Conservation (phyloP, 2,888 invertebrate species). For the Hedychridium roseum region DNA sequence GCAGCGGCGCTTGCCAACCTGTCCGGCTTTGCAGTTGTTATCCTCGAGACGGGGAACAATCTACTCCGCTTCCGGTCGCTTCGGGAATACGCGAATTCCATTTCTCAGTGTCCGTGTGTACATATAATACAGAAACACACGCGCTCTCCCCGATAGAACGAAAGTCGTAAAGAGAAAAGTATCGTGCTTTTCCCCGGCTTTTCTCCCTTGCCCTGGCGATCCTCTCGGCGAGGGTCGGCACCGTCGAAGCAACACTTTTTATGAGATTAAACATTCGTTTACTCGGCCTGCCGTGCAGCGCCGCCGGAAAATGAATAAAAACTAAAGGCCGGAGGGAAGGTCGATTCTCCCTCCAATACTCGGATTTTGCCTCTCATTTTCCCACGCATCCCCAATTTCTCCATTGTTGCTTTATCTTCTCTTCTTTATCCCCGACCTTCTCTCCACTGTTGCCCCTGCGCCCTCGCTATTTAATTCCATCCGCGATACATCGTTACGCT, state of each 20-base stretch:
- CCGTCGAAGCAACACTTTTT: slow-evolving; percentile 24
- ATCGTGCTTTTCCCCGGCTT: slow-evolving; percentile 22
- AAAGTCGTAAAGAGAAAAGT: slow-evolving; percentile 34
- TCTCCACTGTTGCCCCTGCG: too few species aligned
- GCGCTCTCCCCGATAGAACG: slow-evolving; percentile 15
- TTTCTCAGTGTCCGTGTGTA: too few species aligned
- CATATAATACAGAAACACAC: slow-evolving; percentile 9
- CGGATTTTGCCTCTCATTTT: too few species aligned
- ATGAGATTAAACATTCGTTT: slow-evolving; percentile 30
- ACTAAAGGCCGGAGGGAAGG: too few species aligned
- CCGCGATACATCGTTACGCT: too few species aligned
- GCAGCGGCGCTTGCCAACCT: too few species aligned
- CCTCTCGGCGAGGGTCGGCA: slow-evolving; percentile 14
- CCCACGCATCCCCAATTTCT: too few species aligned
- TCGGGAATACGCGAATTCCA: too few species aligned
- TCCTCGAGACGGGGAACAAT: slow-evolving; percentile 8
- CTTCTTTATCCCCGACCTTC: neutral
- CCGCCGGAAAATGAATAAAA: slow-evolving; percentile 10
- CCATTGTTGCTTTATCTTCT: neutral
- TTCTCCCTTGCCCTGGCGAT: slow-evolving; percentile 10
- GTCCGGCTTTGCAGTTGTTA: too few species aligned
- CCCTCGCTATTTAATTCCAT: too few species aligned
- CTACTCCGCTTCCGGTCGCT: slow-evolving; percentile 12
- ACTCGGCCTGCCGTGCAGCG: neutral
- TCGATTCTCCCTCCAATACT: too few species aligned